A percentile compares a stretch with the other conserved stretches of the same genome.
Conservation (phyloP, 2,888 invertebrate genomes). For the Hyles lineata region DNA sequence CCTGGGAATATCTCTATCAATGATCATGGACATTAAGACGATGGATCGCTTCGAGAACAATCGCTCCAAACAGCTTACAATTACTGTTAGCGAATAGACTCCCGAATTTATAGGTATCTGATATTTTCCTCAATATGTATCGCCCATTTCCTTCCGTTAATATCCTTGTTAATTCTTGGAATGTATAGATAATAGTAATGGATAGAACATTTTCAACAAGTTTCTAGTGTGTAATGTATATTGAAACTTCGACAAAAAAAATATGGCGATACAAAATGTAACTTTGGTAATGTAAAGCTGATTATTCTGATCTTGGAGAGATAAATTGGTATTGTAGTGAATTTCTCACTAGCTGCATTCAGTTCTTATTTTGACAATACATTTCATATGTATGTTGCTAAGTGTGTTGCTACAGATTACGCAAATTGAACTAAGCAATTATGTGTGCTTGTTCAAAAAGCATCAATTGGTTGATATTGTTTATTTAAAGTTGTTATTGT, state of each 20-base stretch:
- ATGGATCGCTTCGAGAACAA: constrained; percentile 99
- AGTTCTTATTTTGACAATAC: neutral
- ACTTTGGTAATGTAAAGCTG: neutral
- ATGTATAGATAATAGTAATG: neutral
- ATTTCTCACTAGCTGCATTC: neutral
- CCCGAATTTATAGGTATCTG: neutral
- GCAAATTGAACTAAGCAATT: neutral
- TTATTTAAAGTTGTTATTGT: neutral
- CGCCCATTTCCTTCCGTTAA: neutral
- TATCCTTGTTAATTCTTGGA: neutral
- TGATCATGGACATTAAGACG: constrained; percentile 96
- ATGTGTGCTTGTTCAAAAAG: neutral
- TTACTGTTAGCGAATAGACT: constrained; percentile 88
- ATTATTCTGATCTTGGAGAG: neutral
- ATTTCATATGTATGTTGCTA: neutral
- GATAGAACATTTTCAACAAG: neutral
- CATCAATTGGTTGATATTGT: neutral
- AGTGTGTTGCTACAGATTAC: neutral
- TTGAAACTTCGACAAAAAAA: neutral
- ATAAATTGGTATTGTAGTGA: neutral
- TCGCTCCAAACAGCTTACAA: constrained; percentile 95
- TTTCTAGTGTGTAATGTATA: neutral
- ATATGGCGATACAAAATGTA: too few relatives aligned
- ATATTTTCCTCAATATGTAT: neutral
- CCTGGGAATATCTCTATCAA: constrained; percentile 91